A percentile compares a stretch with the other conserved stretches of the same genome.
These are phyloP conservation scores for Virgularia gustaviana DNA, from an alignment of 92 coral and sea anemone genomes.

Conservation along the genomic window DNA sequence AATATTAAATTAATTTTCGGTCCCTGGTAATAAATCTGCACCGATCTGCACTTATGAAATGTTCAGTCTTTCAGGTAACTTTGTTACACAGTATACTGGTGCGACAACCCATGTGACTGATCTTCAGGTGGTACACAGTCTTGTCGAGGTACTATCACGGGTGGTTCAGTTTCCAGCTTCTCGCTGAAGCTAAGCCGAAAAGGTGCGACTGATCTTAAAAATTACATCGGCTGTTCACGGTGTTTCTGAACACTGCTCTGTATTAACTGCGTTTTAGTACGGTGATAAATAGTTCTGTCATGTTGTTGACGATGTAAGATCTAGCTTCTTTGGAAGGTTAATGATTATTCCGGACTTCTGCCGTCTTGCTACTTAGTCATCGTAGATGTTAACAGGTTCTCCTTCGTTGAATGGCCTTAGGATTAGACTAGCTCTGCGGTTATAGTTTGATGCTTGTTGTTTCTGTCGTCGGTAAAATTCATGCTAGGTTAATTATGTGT, in stretches of 20 bases:
- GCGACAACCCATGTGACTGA: no score
- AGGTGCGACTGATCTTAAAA: neutral
- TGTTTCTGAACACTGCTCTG: conserved; percentile 3
- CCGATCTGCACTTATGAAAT: no score
- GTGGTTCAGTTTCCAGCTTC: no score
- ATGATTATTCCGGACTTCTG: conserved; percentile 45
- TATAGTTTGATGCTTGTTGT: conserved; percentile 41
- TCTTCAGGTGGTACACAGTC: no score
- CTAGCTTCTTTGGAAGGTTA: conserved; percentile 55
- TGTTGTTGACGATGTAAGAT: conserved; percentile 51
- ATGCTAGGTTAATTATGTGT: conserved; percentile 21
- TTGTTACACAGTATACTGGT: no score
- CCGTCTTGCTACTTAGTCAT: conserved; percentile 48
- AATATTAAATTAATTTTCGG: no score
- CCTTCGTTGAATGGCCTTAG: no score
- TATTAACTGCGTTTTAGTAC: conserved; percentile 52
- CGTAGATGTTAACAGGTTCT: no score
- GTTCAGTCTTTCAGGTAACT: no score
- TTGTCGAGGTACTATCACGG: no score
- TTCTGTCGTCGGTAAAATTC: conserved; percentile 42
- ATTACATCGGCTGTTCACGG: neutral
- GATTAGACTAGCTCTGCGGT: conserved; percentile 45
- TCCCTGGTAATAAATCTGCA: no score
- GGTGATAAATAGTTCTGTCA: conserved; percentile 42
- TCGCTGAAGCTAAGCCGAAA: neutral